phyloP scores from a whole-genome alignment of 1,140 invertebrate species.

The Rhynchophorus ferrugineus region DNA sequence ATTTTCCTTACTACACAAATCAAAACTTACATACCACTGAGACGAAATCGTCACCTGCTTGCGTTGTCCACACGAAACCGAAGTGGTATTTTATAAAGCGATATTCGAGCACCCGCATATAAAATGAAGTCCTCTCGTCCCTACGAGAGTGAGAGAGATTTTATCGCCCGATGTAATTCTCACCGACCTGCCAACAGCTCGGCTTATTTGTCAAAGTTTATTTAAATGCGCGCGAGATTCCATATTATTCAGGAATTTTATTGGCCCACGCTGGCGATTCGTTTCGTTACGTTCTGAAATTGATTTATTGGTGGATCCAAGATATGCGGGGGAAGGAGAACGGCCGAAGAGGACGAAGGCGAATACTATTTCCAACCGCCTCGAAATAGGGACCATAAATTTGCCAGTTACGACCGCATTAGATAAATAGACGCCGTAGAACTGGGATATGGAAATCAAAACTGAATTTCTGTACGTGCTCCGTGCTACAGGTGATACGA shows the following conservation, averaged over 20 bases:
- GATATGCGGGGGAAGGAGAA: too few species aligned
- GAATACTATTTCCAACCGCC: too few species aligned
- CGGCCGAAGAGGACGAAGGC: too few species aligned
- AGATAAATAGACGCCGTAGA: too few species aligned
- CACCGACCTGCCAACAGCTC: slow-evolving; percentile 21
- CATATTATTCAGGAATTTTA: slow-evolving; percentile 20
- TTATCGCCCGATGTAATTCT: slow-evolving; percentile 22
- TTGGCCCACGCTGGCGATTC: slow-evolving; percentile 18
- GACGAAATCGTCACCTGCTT: slow-evolving; percentile 6
- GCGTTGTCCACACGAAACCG: too few species aligned
- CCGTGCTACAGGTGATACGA: too few species aligned
- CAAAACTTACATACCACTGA: not conserved
- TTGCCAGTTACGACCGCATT: too few species aligned
- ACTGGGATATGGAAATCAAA: too few species aligned
- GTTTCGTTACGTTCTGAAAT: slow-evolving; percentile 21
- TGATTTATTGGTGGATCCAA: slow-evolving; percentile 18
- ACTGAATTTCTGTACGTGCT: too few species aligned
- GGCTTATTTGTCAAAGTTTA: slow-evolving; percentile 19
- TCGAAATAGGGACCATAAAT: too few species aligned
- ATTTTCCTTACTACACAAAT: too few species aligned
- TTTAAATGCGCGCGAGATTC: slow-evolving; percentile 13
- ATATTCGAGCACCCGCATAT: slow-evolving; percentile 20
- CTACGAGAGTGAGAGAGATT: slow-evolving; percentile 15
- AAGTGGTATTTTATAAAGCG: slow-evolving; percentile 9
- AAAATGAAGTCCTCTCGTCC: slow-evolving; percentile 21